Evolutionary conservation across 2,113 vertebrate species (phyloP), one percentile per base, ranked within the genome.

Genomic region (Pollachius pollachius): DNA sequence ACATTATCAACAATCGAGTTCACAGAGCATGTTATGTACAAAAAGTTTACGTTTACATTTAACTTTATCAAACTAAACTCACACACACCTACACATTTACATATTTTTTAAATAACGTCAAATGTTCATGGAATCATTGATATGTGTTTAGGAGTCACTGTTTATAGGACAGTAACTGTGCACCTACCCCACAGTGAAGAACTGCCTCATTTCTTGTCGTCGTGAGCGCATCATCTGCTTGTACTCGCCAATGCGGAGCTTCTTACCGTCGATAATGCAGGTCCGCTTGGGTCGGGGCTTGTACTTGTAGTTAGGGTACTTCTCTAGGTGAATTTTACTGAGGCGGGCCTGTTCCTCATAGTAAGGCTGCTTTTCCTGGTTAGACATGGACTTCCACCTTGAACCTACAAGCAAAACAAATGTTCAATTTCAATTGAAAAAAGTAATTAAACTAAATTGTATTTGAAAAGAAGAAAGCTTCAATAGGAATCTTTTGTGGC

Each of bases 291-390:
- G 97, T 85, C 97, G 94, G 8, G 97, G 97, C 89, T 99, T 99
- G 92, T 99, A 99, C 91, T 99, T 99, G 91, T 99, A 99, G 93
- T 99, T 98, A 19, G 97, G 97, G 77, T 99, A 99, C 90, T 99
- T 99, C 91, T 99, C 97, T 92, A 99, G 91, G 87, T 99, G 97
- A 72, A 98, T 96, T 88, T 99, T 99, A 88, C 97, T 99, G 87
- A 99, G 92, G 34, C 97, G 96, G 63, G 97, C 97, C 92, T 99
- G 97, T 84, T 99, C 97, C 83, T 99, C 97, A 0, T 99, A 99
- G 77, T 94, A 99, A 30, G 97, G 97, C 92, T 99, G 97, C 86
- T 99, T 99, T 87, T 99, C 97, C 88, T 99, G 97, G 87, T 99
- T 99, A 59, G 95, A 94, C 97, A 99, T 99, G 48, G 97, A 88